Percentiles rank a stretch among this genome's conserved stretches.
Conservation (phyloP, 1,140 invertebrate genomes). For the Schlechtendalia chinensis region DNA sequence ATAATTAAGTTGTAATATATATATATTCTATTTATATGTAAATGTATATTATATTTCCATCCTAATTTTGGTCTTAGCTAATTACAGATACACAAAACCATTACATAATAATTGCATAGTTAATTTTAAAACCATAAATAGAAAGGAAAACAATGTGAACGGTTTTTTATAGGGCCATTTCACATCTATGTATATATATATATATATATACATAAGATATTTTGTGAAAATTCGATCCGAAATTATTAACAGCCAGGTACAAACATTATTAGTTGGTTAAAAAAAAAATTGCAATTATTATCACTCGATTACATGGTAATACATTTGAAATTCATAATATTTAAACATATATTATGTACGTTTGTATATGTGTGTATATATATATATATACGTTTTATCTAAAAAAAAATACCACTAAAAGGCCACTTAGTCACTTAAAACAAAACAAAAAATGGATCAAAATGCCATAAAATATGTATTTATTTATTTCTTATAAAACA, state of each 20-base stretch:
- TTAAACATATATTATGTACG: constrained; percentile 22
- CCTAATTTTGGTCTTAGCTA: constrained; percentile 40
- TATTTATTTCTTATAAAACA: constrained; percentile 31
- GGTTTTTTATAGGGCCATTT: constrained; percentile 3
- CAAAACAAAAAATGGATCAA: constrained; percentile 25
- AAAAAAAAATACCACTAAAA: constrained; percentile 42
- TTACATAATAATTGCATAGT: constrained; percentile 43
- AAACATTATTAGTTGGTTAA: constrained; percentile 47
- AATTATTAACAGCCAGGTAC: constrained; percentile 45
- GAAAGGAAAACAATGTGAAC: constrained; percentile 29
- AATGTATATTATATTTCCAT: constrained; percentile 4
- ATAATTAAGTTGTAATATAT: constrained; percentile 41
- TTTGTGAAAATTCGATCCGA: constrained; percentile 48
- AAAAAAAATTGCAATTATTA: constrained; percentile 45
- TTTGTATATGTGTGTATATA: not conserved
- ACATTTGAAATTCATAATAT: constrained; percentile 29
- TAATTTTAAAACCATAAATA: constrained; percentile 43
- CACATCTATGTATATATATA: constrained; percentile 12
- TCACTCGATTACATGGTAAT: constrained; percentile 46
- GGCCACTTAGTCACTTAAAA: constrained; percentile 42
- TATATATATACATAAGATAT: too few relatives aligned
- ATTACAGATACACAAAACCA: constrained; percentile 22
- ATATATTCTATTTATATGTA: not conserved
- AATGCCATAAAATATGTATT: constrained; percentile 38
- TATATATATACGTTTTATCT: constrained; percentile 24